A percentile compares a stretch with the other conserved stretches of the same genome.
These are phyloP conservation scores for Clytia hemisphaerica DNA, from an alignment of 30 jellyfish, hydroid and myxozoan species.

Conservation along the genomic window DNA sequence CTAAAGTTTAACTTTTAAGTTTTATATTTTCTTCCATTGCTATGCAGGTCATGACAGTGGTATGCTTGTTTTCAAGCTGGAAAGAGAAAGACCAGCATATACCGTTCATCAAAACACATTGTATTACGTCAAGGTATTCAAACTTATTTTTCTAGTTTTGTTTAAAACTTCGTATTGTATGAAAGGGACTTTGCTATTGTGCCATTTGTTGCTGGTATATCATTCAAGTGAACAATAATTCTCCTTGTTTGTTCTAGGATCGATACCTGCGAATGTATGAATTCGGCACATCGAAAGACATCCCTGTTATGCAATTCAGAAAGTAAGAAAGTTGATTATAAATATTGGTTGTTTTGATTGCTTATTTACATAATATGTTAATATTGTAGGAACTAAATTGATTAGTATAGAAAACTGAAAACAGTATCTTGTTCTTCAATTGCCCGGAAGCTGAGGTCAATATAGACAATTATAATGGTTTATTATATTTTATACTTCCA, in stretches of 20 bases:
- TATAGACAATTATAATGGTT: background rate
- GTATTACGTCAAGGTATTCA: conserved; percentile 84
- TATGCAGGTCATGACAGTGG: conserved; percentile 95
- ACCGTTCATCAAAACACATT: conserved; percentile 83
- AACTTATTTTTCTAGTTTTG: background rate
- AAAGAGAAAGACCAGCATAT: conserved; percentile 94
- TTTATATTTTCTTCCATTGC: background rate
- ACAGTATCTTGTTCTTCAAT: background rate
- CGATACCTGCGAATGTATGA: conserved; percentile 83
- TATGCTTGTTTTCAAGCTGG: conserved; percentile 80
- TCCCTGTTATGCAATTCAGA: conserved; percentile 84
- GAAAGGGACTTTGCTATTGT: background rate
- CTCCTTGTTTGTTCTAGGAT: conserved; percentile 30
- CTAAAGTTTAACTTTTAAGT: background rate
- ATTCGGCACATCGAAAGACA: conserved; percentile 85
- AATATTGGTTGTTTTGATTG: too few species aligned
- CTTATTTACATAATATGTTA: too few species aligned
- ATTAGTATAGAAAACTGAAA: background rate
- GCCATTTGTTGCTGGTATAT: background rate
- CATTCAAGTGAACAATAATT: background rate
- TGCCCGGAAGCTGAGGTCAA: background rate
- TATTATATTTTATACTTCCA: background rate
- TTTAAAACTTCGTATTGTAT: background rate
- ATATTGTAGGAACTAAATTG: background rate
- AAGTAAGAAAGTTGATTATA: conserved; percentile 13